These are phyloP conservation scores for Erynnis tages DNA, from an alignment of 2,888 invertebrate genomes.

Conservation along the genomic window DNA sequence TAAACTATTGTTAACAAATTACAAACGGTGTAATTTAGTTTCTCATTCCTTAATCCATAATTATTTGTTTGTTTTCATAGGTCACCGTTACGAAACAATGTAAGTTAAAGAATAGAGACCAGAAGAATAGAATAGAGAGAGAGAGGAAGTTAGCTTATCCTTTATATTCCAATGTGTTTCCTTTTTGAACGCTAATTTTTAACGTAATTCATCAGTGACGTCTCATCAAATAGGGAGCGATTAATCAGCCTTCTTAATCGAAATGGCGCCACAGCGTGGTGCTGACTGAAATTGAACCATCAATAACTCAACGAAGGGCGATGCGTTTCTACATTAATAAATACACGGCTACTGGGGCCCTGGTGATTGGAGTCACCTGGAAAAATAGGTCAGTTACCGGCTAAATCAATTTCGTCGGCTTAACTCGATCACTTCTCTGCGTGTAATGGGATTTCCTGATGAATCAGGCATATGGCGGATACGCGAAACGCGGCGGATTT, in stretches of 20 bases:
- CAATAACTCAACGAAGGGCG: constrained; percentile 11
- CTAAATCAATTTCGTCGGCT: constrained; percentile 17
- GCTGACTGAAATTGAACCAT: constrained; percentile 12
- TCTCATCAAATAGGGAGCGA: not conserved
- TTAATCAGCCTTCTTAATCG: not conserved
- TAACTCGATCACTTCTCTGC: constrained; percentile 13
- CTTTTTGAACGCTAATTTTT: too few relatives aligned
- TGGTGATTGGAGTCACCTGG: constrained; percentile 5
- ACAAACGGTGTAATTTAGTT: too few relatives aligned
- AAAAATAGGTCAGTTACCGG: constrained; percentile 15
- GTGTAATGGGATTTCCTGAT: constrained; percentile 10
- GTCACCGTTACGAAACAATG: too few relatives aligned
- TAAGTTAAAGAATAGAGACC: too few relatives aligned
- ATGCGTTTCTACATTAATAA: constrained; percentile 16
- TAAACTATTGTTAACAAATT: too few relatives aligned
- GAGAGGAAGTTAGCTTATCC: too few relatives aligned
- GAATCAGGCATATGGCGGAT: constrained; percentile 2
- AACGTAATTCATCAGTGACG: constrained; percentile 3
- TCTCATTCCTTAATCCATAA: too few relatives aligned
- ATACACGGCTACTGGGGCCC: not conserved
- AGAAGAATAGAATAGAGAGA: too few relatives aligned
- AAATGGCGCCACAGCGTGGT: not conserved
- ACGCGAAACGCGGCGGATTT: too few relatives aligned
- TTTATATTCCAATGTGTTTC: too few relatives aligned
- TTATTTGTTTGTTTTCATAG: too few relatives aligned